A percentile compares a stretch with the other conserved stretches of the same genome.
phyloP scores from a whole-genome alignment of 2,888 invertebrate species.

The Mythimna loreyi region DNA sequence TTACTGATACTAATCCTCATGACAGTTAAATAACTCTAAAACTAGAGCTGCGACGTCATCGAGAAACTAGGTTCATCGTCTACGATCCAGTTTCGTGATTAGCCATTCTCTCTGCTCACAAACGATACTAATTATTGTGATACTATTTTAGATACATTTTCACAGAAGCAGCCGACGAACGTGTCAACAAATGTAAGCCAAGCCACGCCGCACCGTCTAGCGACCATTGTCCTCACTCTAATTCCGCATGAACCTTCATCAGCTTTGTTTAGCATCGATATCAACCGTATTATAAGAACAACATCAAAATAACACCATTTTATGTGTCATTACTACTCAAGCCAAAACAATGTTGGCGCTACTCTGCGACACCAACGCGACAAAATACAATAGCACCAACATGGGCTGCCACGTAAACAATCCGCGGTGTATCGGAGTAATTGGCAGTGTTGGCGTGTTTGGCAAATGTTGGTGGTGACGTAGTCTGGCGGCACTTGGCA shows the following conservation, averaged over 20 bases:
- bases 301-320: slow-evolving; percentile 79
- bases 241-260: slow-evolving; percentile 62
- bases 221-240: slow-evolving; percentile 64
- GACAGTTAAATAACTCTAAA: slow-evolving; percentile 38
- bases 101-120: slow-evolving; percentile 52
- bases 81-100: slow-evolving; percentile 58
- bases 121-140: slow-evolving; percentile 55
- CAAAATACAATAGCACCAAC: slow-evolving; percentile 70
- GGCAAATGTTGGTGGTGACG: slow-evolving; percentile 75
- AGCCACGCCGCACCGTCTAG: slow-evolving; percentile 48
- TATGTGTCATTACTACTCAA: slow-evolving; percentile 74
- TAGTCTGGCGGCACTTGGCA: slow-evolving; percentile 68
- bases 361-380: slow-evolving; percentile 64
- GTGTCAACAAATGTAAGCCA: slow-evolving; percentile 64
- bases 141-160: slow-evolving; percentile 60
- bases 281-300: slow-evolving; percentile 69
- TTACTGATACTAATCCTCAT: slow-evolving; percentile 32
- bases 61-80: slow-evolving; percentile 53
- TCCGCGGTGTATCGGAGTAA: slow-evolving; percentile 69
- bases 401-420: slow-evolving; percentile 72
- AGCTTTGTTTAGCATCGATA: slow-evolving; percentile 70
- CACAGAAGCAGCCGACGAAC: slow-evolving; percentile 62
- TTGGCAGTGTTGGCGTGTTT: slow-evolving; percentile 70
- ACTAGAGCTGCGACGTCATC: slow-evolving; percentile 28
- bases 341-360: slow-evolving; percentile 65